These are phyloP conservation scores for Aethes cnicana DNA, from an alignment of 2,888 invertebrate species.

Conservation along the genomic window DNA sequence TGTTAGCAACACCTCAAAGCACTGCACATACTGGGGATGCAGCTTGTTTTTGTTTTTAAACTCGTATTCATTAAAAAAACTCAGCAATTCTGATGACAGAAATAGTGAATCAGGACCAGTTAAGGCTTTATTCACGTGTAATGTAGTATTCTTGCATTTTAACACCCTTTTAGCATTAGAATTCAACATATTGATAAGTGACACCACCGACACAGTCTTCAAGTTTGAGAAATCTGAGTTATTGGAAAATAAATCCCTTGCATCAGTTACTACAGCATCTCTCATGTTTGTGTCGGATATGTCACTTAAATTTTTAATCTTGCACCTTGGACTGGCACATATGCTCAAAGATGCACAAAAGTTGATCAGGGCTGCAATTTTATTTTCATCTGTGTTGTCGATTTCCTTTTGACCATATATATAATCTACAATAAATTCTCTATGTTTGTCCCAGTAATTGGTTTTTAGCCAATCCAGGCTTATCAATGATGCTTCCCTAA, in stretches of 20 bases:
- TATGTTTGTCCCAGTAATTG: slow-evolving; percentile 85
- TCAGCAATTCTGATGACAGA: slow-evolving; percentile 60
- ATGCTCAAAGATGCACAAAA: slow-evolving; percentile 67
- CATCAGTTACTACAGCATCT: slow-evolving; percentile 62
- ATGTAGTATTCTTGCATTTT: slow-evolving; percentile 44
- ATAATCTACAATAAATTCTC: slow-evolving; percentile 71
- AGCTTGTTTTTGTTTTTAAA: slow-evolving; percentile 48
- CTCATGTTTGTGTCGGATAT: slow-evolving; percentile 59
- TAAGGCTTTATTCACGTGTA: slow-evolving; percentile 52
- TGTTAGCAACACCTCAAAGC: slow-evolving; percentile 80
- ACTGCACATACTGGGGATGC: slow-evolving; percentile 55
- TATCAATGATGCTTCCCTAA: slow-evolving; percentile 84
- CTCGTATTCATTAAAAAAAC: slow-evolving; percentile 48
- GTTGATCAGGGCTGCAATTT: slow-evolving; percentile 58
- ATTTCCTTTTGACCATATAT: slow-evolving; percentile 49
- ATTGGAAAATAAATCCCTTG: slow-evolving; percentile 58
- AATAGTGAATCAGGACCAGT: slow-evolving; percentile 62
- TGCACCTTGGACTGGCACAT: slow-evolving; percentile 59
- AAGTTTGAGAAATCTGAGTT: slow-evolving; percentile 56
- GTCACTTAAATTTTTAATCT: slow-evolving; percentile 63
- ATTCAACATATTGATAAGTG: slow-evolving; percentile 53
- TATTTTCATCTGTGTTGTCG: slow-evolving; percentile 48
- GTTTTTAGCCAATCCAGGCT: slow-evolving; percentile 86
- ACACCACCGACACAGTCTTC: slow-evolving; percentile 54
- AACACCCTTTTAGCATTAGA: slow-evolving; percentile 53